phyloP scores from a whole-genome alignment of 2,888 invertebrate species.

The Carpatolechia fugitivella region DNA sequence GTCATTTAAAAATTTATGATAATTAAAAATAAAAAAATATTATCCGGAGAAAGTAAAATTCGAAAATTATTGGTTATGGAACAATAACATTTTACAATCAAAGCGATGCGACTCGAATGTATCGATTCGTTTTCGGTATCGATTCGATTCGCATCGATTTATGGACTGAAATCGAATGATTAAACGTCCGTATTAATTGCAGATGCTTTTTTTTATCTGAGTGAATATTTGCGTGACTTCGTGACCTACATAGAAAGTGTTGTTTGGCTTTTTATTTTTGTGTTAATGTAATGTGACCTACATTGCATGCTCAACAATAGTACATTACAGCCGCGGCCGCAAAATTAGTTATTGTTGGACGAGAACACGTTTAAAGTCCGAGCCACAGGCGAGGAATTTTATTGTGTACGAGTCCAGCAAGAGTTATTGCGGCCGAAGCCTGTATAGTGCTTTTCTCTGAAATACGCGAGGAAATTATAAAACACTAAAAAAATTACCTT shows the following conservation, averaged over 20 bases:
- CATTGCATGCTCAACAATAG: too few species aligned
- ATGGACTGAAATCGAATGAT: slow-evolving; percentile 41
- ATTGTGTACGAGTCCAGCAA: too few species aligned
- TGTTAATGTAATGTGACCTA: too few species aligned
- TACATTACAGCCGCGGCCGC: too few species aligned
- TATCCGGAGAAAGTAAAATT: slow-evolving; percentile 28
- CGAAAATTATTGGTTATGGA: slow-evolving; percentile 32
- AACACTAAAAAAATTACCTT: too few species aligned
- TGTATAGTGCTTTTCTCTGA: too few species aligned
- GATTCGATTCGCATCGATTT: slow-evolving; percentile 59
- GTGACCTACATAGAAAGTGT: not conserved
- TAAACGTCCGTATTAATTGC: slow-evolving; percentile 15
- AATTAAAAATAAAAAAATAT: slow-evolving; percentile 34
- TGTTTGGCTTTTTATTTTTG: too few species aligned
- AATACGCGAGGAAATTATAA: too few species aligned
- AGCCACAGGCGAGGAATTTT: too few species aligned
- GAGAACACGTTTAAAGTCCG: too few species aligned
- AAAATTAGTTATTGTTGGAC: too few species aligned
- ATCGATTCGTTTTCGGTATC: slow-evolving; percentile 49
- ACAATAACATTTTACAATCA: slow-evolving; percentile 45
- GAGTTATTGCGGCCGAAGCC: too few species aligned
- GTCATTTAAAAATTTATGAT: slow-evolving; percentile 31
- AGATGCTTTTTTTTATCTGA: not conserved
- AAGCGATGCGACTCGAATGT: slow-evolving; percentile 28
- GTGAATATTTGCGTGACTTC: not conserved